phyloP scores from a whole-genome alignment of 1,140 invertebrate species.

The Lasioglossum albipes region DNA sequence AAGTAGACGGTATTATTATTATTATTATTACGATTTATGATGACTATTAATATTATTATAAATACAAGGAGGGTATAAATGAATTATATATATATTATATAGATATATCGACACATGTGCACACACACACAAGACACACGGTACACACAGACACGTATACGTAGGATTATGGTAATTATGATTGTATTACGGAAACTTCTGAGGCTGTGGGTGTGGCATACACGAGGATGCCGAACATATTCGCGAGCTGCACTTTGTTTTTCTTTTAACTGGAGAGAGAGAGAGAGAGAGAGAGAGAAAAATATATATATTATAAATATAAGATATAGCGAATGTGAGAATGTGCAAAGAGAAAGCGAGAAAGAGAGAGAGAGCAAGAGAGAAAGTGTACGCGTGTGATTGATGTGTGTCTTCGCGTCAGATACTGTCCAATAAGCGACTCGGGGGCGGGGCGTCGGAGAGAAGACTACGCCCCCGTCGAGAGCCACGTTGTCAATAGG shows the following conservation, averaged over 20 bases:
- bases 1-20: conserved; percentile 45
- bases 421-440: conserved; percentile 8
- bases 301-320: conserved; percentile 11
- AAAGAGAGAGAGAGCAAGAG: conserved; percentile 19
- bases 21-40: conserved; percentile 1
- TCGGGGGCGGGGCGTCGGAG: background rate
- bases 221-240: conserved; percentile 59
- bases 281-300: conserved; percentile 32
- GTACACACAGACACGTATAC: conserved; percentile 12
- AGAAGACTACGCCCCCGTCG: background rate
- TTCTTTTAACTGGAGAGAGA: conserved; percentile 8
- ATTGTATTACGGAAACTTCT: conserved; percentile 62
- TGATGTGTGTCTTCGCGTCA: background rate
- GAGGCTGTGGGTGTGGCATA: conserved; percentile 73
- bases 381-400: background rate
- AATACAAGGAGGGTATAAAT: conserved; percentile 39
- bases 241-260: conserved; percentile 47
- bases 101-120: conserved; percentile 41
- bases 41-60: conserved; percentile 32
- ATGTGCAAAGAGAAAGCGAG: conserved; percentile 12
- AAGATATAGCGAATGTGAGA: conserved; percentile 1
- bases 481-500: conserved; percentile 1
- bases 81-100: conserved; percentile 34
- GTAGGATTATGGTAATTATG: conserved; percentile 17
- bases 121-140: no score